phyloP scores from a whole-genome alignment of 2,888 invertebrate genomes.

The Cerastis rubricosa region DNA sequence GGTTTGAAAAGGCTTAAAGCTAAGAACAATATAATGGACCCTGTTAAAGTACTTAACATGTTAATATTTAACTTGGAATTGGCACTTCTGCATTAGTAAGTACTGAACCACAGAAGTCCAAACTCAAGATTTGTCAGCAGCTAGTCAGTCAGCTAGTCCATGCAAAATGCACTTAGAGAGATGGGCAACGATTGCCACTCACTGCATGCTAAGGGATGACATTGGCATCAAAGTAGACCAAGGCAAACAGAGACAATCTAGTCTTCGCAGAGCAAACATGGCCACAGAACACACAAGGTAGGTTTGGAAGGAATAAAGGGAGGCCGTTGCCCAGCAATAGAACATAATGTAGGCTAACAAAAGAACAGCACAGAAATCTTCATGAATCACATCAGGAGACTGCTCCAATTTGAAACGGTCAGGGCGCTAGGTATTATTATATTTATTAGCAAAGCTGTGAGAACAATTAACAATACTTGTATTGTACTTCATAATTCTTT shows the following conservation, averaged over 20 bases:
- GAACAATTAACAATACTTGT: background rate
- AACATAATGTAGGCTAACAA: background rate
- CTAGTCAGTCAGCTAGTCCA: too few species aligned
- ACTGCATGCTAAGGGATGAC: background rate
- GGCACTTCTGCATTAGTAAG: background rate
- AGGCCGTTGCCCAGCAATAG: background rate
- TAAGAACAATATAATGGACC: too few species aligned
- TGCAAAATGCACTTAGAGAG: background rate
- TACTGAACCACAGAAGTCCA: too few species aligned
- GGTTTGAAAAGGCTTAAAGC: too few species aligned
- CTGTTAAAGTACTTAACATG: too few species aligned
- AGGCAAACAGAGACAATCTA: background rate
- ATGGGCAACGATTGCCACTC: background rate
- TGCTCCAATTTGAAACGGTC: background rate
- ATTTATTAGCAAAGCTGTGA: background rate
- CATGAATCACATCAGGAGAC: background rate
- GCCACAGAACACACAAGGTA: background rate
- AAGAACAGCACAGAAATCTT: background rate
- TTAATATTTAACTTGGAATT: background rate
- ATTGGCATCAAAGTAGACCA: background rate
- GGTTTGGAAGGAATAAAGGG: background rate
- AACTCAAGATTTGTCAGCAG: background rate
- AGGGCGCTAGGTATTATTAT: background rate
- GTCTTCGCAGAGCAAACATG: background rate
- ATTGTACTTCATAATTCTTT: background rate